phyloP scores from a whole-genome alignment of 2,888 invertebrate species.

The Ditula angustiorana region DNA sequence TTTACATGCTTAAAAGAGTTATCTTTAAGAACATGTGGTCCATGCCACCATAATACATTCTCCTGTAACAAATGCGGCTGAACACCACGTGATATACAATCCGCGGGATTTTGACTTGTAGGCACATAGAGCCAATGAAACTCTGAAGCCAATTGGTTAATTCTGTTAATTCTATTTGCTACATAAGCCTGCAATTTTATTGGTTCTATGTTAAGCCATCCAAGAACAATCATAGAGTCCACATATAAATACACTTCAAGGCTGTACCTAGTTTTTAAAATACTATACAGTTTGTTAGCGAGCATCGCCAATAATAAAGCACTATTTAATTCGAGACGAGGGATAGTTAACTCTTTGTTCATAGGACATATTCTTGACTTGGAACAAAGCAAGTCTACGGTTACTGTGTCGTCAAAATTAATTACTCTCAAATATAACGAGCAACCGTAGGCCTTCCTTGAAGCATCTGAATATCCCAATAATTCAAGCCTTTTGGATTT shows the following conservation, averaged over 20 bases:
- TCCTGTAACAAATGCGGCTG: neutral
- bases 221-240: constrained; percentile 37
- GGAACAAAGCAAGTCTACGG: constrained; percentile 27
- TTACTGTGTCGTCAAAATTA: neutral
- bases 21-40: neutral
- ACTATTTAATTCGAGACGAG: constrained; percentile 34
- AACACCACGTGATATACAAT: neutral
- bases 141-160: neutral
- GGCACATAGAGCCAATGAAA: neutral
- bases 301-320: constrained; percentile 24
- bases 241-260: constrained; percentile 9
- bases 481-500: neutral
- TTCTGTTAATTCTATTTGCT: constrained; percentile 33
- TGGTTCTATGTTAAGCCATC: constrained; percentile 27
- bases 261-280: constrained; percentile 5
- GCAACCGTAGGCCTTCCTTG: constrained; percentile 29
- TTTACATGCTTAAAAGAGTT: neutral
- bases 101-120: neutral
- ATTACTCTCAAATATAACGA: constrained; percentile 24
- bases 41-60: neutral
- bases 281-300: neutral
- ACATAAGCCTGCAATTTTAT: constrained; percentile 28
- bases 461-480: constrained; percentile 7
- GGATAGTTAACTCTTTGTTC: constrained; percentile 3
- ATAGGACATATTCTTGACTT: constrained; percentile 30